phyloP scores from a whole-genome alignment of 2,797 vertebrate species.

The Poecilia velifera region DNA sequence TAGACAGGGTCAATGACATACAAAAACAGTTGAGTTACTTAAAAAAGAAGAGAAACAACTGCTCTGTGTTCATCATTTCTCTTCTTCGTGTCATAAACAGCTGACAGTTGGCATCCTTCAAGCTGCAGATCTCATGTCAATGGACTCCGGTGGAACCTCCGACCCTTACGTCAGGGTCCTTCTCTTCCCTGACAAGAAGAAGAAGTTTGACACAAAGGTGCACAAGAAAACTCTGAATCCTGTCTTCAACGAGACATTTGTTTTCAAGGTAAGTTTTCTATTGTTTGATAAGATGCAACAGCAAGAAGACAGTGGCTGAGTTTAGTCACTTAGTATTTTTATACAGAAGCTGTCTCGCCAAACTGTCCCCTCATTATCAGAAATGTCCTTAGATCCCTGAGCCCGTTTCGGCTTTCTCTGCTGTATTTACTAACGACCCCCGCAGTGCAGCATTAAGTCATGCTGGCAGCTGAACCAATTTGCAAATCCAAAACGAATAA shows the following conservation, averaged over 20 bases:
- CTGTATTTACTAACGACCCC: conserved; percentile 70
- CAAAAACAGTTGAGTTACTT: background rate
- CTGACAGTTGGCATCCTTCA: conserved; percentile 95
- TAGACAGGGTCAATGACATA: conserved; percentile 1
- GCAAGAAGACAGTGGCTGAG: background rate
- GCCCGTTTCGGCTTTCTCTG: conserved; percentile 30
- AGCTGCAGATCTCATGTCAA: conserved; percentile 94
- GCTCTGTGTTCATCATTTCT: background rate
- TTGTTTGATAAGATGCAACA: background rate
- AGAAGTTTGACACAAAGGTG: conserved; percentile 97
- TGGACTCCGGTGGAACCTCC: conserved; percentile 97
- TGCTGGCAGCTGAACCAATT: conserved; percentile 32
- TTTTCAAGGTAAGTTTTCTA: conserved; percentile 88
- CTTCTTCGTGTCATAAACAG: conserved; percentile 67
- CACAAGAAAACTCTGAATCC: conserved; percentile 98
- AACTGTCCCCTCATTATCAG: background rate
- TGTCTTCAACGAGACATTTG: conserved; percentile 95
- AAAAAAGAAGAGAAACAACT: background rate
- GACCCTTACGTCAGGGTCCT: conserved; percentile 95
- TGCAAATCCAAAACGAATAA: conserved; percentile 11
- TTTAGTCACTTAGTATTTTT: background rate
- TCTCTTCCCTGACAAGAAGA: conserved; percentile 97
- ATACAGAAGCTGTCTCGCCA: background rate
- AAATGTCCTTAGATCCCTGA: conserved; percentile 11
- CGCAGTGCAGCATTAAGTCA: conserved; percentile 50